phyloP scores from a whole-genome alignment of 2,888 invertebrate species.

The Notodonta dromedarius region DNA sequence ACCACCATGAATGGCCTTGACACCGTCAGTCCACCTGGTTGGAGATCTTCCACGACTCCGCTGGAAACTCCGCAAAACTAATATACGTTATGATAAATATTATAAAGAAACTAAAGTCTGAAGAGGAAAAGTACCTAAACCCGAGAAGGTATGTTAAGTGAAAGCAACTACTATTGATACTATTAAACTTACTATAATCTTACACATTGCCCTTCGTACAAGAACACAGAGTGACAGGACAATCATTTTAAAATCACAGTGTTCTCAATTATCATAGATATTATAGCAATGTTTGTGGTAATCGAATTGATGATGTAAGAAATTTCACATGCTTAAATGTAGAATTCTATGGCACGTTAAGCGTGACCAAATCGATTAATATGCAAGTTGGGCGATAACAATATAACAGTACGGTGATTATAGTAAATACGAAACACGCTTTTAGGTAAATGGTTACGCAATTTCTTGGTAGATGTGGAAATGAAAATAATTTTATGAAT shows the following conservation, averaged over 20 bases:
- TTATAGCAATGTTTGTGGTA: not conserved
- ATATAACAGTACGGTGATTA: conserved; percentile 10
- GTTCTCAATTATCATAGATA: too few relatives aligned
- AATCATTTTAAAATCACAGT: not conserved
- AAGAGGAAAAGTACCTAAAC: not conserved
- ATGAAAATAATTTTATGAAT: conserved; percentile 27
- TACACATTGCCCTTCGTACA: too few relatives aligned
- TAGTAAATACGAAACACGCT: conserved; percentile 13
- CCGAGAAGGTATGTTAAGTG: too few relatives aligned
- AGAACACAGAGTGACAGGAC: not conserved
- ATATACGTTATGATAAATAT: not conserved
- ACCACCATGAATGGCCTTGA: too few relatives aligned
- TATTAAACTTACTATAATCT: too few relatives aligned
- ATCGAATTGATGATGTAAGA: not conserved
- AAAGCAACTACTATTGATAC: too few relatives aligned
- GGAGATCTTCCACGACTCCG: too few relatives aligned
- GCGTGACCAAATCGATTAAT: conserved; percentile 7
- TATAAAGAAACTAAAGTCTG: not conserved
- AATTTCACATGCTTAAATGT: conserved; percentile 4
- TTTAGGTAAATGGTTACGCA: conserved; percentile 13
- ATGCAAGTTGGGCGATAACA: conserved; percentile 16
- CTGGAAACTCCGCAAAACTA: too few relatives aligned
- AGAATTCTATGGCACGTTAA: conserved; percentile 4
- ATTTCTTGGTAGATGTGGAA: conserved; percentile 26
- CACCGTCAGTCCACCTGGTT: too few relatives aligned